A percentile compares a stretch with the other conserved stretches of the same genome.
phyloP scores from a whole-genome alignment of 2,888 invertebrate species.

The Sarcophaga variegata region DNA sequence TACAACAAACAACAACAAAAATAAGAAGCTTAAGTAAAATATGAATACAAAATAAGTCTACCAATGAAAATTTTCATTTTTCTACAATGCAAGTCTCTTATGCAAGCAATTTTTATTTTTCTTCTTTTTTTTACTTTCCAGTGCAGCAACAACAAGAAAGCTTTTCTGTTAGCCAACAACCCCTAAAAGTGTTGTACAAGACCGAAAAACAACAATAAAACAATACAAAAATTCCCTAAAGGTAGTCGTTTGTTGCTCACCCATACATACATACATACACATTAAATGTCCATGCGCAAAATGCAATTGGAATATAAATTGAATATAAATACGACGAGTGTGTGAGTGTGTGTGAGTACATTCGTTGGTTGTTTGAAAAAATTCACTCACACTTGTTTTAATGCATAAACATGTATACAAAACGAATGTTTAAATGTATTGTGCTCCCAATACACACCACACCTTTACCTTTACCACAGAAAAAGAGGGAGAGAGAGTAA shows the following conservation, averaged over 20 bases:
- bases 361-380: background rate
- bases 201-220: constrained; percentile 3
- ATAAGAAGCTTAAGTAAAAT: background rate
- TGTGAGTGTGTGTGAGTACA: constrained; percentile 15
- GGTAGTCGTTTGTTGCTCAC: constrained; percentile 48
- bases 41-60: constrained; percentile 48
- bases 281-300: constrained; percentile 71
- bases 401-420: constrained; percentile 24
- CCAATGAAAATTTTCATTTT: constrained; percentile 65
- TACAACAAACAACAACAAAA: background rate
- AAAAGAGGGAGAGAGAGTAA: too few relatives aligned
- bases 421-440: background rate
- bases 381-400: too few relatives aligned
- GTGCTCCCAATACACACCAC: constrained; percentile 58
- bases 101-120: constrained; percentile 46
- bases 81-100: constrained; percentile 58
- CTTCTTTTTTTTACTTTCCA: constrained; percentile 18
- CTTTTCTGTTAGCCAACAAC: constrained; percentile 62
- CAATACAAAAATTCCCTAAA: constrained; percentile 67
- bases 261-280: background rate
- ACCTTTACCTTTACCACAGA: constrained; percentile 31
- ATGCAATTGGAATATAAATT: constrained; percentile 65
- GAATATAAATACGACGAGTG: background rate
- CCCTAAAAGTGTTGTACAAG: constrained; percentile 52
- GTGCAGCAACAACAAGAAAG: constrained; percentile 16